Evolutionary conservation across 1,140 invertebrate species (phyloP).

Genomic region (Eubasilissa regina): DNA sequence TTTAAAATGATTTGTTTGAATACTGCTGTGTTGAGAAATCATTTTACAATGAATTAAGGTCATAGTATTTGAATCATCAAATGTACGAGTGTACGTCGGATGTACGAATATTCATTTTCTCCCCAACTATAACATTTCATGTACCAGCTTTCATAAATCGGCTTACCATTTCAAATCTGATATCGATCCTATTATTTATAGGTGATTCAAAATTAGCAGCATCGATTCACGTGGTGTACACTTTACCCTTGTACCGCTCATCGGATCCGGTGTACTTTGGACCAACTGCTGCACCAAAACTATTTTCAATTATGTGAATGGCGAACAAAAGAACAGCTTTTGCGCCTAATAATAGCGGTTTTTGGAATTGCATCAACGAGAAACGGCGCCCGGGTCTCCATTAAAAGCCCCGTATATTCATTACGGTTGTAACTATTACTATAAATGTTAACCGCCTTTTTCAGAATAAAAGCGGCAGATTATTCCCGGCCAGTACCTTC

Average conservation of each 20-base stretch:
- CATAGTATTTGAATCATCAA: too few species aligned
- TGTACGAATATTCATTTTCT: too few species aligned
- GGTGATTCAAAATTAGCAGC: slow-evolving; percentile 3
- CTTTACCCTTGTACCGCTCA: slow-evolving; percentile 3
- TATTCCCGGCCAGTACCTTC: slow-evolving; percentile 4
- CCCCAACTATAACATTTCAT: background rate
- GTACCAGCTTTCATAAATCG: slow-evolving; percentile 14
- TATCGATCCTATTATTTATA: slow-evolving; percentile 12
- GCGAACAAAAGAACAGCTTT: slow-evolving; percentile 41
- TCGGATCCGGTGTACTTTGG: background rate
- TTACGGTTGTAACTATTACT: slow-evolving; percentile 34
- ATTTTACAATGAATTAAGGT: too few species aligned
- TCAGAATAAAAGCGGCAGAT: slow-evolving; percentile 25
- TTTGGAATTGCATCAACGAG: slow-evolving; percentile 45
- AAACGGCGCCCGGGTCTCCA: background rate
- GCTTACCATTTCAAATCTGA: slow-evolving; percentile 5
- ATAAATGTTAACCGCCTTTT: slow-evolving; percentile 36
- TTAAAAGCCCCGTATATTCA: slow-evolving; percentile 49
- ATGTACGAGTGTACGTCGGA: too few species aligned
- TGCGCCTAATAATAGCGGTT: slow-evolving; percentile 46
- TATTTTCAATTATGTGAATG: slow-evolving; percentile 57
- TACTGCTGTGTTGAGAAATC: too few species aligned
- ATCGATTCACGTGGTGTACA: background rate
- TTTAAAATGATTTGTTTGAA: too few species aligned
- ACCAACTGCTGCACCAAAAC: slow-evolving; percentile 46